A percentile compares a stretch with the other conserved stretches of the same genome.
Conservation (phyloP, 2,113 vertebrate species). For the Malurus alboscapulatus region DNA sequence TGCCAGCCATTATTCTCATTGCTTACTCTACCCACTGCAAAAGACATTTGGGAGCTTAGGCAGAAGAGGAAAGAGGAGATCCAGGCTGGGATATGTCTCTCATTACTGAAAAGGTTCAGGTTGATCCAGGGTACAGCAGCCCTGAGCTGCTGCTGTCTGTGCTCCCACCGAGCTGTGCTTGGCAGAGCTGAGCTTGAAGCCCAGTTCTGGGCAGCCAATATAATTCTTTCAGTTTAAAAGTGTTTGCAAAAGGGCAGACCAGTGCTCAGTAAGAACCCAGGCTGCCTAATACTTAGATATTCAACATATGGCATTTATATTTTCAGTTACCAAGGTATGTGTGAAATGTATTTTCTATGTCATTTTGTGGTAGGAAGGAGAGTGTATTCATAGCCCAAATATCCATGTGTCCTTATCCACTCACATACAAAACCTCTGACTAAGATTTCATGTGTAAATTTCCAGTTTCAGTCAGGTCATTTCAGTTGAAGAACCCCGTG, state of each 20-base stretch:
- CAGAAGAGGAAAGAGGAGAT: neutral
- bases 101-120: neutral
- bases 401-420: neutral
- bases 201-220: neutral
- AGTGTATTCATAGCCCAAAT: neutral
- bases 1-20: neutral
- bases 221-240: neutral
- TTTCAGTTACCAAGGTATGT: neutral
- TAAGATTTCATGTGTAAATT: neutral
- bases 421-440: neutral
- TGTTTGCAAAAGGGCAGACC: neutral
- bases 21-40: neutral
- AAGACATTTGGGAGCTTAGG: neutral
- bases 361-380: constrained; percentile 22
- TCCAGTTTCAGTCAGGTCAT: neutral
- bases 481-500: neutral
- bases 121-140: neutral
- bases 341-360: constrained; percentile 20
- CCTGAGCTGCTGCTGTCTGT: neutral
- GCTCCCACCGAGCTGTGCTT: neutral
- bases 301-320: neutral
- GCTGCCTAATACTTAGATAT: neutral
- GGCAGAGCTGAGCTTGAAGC: neutral
- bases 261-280: neutral
- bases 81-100: rapidly evolving